A percentile compares a stretch with the other conserved stretches of the same genome.
Evolutionary conservation across 1,140 invertebrate species (phyloP).

Genomic region (Dendrolimus punctatus): DNA sequence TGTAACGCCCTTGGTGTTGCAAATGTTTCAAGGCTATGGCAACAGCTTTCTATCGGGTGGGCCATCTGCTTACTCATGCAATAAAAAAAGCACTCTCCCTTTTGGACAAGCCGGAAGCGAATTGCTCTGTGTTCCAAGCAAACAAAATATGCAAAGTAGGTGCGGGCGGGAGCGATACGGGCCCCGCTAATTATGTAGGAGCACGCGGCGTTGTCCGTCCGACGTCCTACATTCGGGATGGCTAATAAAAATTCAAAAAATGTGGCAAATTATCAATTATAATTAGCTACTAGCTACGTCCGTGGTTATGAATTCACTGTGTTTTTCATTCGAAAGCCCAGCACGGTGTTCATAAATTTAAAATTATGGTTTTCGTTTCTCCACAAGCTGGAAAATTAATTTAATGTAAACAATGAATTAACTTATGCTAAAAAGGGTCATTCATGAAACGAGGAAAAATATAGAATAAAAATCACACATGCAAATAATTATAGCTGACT

Average conservation of each 20-base stretch:
- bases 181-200: constrained; percentile 59
- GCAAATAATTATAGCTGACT: too few species aligned
- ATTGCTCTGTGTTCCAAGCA: constrained; percentile 43
- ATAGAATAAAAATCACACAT: too few species aligned
- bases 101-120: too few species aligned
- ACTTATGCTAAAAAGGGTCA: too few species aligned
- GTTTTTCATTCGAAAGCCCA: not conserved
- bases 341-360: not conserved
- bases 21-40: too few species aligned
- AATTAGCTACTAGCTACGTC: constrained; percentile 36
- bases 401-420: too few species aligned
- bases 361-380: not conserved
- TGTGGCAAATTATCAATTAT: constrained; percentile 60
- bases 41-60: too few species aligned
- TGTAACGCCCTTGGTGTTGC: too few species aligned
- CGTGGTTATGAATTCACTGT: constrained; percentile 8
- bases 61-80: too few species aligned
- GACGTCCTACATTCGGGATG: constrained; percentile 49
- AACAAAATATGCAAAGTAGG: constrained; percentile 69
- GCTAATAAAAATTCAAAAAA: constrained; percentile 65
- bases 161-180: constrained; percentile 59
- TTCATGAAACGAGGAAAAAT: too few species aligned
- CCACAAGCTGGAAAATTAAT: not conserved
- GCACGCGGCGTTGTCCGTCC: constrained; percentile 47
- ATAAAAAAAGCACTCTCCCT: too few species aligned